Evolutionary conservation across 2,888 invertebrate species (phyloP), one percentile per base, ranked within the genome.

Genomic region (Oxycera nigricornis): DNA sequence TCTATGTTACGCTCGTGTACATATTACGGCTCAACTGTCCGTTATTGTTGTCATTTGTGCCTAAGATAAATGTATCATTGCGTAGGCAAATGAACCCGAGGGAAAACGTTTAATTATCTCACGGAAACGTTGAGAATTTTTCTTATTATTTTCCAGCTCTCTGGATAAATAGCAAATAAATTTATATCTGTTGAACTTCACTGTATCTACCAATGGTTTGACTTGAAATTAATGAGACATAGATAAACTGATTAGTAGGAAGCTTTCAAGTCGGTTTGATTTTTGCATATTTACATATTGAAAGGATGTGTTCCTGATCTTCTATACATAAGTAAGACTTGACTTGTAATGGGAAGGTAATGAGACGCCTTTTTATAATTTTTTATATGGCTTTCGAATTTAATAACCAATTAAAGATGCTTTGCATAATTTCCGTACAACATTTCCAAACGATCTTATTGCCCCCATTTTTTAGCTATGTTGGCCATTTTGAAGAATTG

Each of bases 31-130:
- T 28, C 67, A 22, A 72, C 31, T 62, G 65, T 55, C 76, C 74
- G 74, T 72, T 74, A 76, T 76, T 74, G 70, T 76, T 74, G 76
- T 76, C 76, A 76, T 74, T 76, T 74, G 76, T 74, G 55, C 62
- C 72, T 39, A 59, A 76, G 74, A 73, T 76, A 74, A 76, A 74
- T 76, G 73, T 52, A 72, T 35, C 72, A 35, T 65, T 75, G 75
- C 76, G 74, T 76, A 73, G 72, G 75, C 72, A 75, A 75, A 70
- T 75, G 73, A 55, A 55, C 52, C 55, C 72, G 72, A 73, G 73
- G 75, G 75, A 75, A 75, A 74, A 73, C 55, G 75, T 61, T 72
- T 70, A 70, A 70, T 70, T 70, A 70, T 70, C 70, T 70, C 70
- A 70, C 70, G 70, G 70, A 68, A 68, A 70, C 22, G 70, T 55